These are phyloP conservation scores for Mirounga angustirostris DNA, from an alignment of 2,113 vertebrate genomes.

Conservation along the genomic window DNA sequence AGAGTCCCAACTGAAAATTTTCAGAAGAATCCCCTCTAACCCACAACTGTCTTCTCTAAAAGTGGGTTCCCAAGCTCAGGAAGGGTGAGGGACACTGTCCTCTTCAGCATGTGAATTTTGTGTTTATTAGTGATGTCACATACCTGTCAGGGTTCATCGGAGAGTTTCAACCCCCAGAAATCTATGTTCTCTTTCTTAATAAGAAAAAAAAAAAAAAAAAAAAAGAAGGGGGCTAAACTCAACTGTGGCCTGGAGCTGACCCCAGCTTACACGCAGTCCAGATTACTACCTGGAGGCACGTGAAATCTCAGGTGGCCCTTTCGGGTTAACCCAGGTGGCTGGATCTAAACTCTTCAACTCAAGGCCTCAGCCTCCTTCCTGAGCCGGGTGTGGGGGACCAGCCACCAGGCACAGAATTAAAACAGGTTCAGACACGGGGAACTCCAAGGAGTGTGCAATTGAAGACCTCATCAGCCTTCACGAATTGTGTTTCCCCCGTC, in stretches of 20 bases:
- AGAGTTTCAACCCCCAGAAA: constrained; percentile 5
- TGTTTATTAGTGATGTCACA: not conserved
- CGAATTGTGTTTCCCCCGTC: not conserved
- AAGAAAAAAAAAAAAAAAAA: not conserved
- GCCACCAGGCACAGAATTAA: not conserved
- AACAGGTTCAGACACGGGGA: not conserved
- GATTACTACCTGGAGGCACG: not conserved
- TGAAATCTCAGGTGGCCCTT: not conserved
- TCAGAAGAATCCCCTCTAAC: constrained; percentile 64
- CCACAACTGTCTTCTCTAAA: constrained; percentile 60
- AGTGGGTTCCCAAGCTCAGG: constrained; percentile 45
- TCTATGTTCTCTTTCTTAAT: not conserved
- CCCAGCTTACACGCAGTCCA: not conserved
- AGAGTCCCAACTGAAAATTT: constrained; percentile 65
- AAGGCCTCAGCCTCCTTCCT: not conserved
- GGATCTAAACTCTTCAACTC: not conserved
- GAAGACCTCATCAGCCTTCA: not conserved
- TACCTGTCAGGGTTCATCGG: not conserved
- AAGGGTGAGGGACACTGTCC: not conserved
- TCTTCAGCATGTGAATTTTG: not conserved
- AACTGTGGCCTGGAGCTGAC: not conserved
- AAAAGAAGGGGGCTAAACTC: not conserved
- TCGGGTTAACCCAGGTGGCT: not conserved
- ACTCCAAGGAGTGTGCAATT: not conserved
- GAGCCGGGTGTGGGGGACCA: not conserved